Evolutionary conservation across 2,888 invertebrate genomes (phyloP).

Genomic region (Deroplatys truncata): DNA sequence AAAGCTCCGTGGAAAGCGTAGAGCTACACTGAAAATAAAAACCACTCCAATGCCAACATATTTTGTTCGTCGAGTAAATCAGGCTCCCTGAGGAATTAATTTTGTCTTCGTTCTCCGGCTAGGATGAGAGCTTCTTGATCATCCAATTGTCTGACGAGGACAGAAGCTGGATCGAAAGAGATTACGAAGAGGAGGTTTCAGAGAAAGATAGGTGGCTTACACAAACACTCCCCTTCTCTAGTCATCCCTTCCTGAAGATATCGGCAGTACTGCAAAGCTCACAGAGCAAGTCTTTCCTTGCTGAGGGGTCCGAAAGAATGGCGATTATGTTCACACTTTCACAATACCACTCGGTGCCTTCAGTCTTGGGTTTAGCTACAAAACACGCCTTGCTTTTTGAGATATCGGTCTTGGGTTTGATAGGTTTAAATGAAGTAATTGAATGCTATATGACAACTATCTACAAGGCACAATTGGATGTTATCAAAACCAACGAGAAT

Average conservation of each 20-base stretch:
- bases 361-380: not conserved
- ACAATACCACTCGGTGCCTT: not conserved
- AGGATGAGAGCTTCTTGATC: not conserved
- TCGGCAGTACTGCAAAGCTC: not conserved
- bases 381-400: not conserved
- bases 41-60: too few relatives aligned
- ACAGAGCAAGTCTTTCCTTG: not conserved
- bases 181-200: not conserved
- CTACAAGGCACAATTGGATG: too few relatives aligned
- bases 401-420: not conserved
- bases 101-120: not conserved
- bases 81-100: not conserved
- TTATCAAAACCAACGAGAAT: too few relatives aligned
- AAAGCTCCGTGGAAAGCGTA: not conserved
- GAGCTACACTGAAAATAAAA: not conserved
- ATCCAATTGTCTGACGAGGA: not conserved
- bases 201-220: not conserved
- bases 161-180: slow-evolving; percentile 5
- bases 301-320: not conserved
- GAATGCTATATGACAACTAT: too few relatives aligned
- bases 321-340: not conserved
- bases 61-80: not conserved
- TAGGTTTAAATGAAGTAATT: not conserved
- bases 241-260: not conserved
- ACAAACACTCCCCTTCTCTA: not conserved